Base-by-base conservation (phyloP, 2,888 invertebrate genomes). In the Ptilodon capucinus region DNA sequence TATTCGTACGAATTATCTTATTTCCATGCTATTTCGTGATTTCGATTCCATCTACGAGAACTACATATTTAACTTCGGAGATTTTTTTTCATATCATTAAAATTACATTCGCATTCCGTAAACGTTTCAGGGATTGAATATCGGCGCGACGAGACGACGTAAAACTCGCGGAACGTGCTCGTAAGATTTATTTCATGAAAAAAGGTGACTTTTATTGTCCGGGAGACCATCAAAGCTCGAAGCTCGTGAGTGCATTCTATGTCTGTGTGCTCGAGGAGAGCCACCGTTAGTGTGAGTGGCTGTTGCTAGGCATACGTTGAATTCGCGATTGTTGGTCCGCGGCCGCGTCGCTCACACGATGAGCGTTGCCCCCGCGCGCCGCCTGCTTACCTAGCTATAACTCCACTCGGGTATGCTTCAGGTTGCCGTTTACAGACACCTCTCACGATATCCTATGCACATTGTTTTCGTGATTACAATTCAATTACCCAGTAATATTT, bases 341-440 rank as follows among this genome's bases (percentile, higher is more conserved):
- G 82, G 81, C 74, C 82, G 80, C 81, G 77, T 69, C 84, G 86
- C 86, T 89, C 89, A 88, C 89, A 89, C 89, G 89, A 83, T 87
- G 88, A 87, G 74, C 89, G 79, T 89, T 89, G 89, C 88, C 89
- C 88, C 81, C 85, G 76, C 68, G 67, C 64, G 68, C 52, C 60
- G 70, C 64, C 59, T 56, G 63, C 60, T 63, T 54, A 61, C 64
- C 53, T 65, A 63, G 60, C 62, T 68, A 62, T 61, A 62, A 44
- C 57, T 60, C 53, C 60, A 57, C 54, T 55, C 57, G 57, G 56
- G 54, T 57, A 55, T 45, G 65, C 63, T 66, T 64, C 68, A 58
- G 68, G 62, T 66, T 74, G 69, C 68, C 68, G 61, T 66, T 71
- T 71, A 66, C 74, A 67, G 72, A 74, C 70, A 77, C 71, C 71